phyloP scores from a whole-genome alignment of 2,113 vertebrate genomes.

The Ammodytes marinus region DNA sequence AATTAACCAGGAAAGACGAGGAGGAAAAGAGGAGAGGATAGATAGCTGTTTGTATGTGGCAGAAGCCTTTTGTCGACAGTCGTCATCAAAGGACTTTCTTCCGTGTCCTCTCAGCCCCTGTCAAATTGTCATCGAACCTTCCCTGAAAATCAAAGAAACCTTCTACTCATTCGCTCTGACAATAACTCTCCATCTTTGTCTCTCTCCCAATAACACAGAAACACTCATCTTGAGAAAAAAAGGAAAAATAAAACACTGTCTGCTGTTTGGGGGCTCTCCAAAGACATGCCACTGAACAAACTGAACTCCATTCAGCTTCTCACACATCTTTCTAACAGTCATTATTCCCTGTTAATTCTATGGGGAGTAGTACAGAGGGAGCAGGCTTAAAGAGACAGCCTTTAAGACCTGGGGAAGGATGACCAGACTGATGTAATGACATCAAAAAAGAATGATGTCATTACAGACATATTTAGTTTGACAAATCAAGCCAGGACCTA shows the following conservation, averaged over 20 bases:
- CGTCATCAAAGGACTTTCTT: constrained; percentile 73
- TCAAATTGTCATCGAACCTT: constrained; percentile 76
- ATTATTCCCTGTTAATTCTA: constrained; percentile 34
- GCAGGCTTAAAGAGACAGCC: constrained; percentile 8
- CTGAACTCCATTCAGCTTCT: constrained; percentile 58
- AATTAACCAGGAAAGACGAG: constrained; percentile 26
- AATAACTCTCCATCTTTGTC: constrained; percentile 59
- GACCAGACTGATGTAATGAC: too few species aligned
- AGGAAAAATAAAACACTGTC: constrained; percentile 14
- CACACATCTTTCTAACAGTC: constrained; percentile 39
- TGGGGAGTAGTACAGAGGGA: constrained; percentile 16
- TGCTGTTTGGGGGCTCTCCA: constrained; percentile 53
- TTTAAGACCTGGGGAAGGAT: constrained; percentile 12
- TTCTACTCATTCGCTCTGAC: constrained; percentile 58
- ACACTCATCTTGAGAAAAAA: constrained; percentile 60
- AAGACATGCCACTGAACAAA: constrained; percentile 62
- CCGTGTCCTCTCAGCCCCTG: constrained; percentile 66
- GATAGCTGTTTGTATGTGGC: constrained; percentile 69
- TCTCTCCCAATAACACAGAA: constrained; percentile 60
- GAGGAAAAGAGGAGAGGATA: constrained; percentile 36
- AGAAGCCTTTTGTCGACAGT: constrained; percentile 71
- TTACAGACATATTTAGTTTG: constrained; percentile 52
- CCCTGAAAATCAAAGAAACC: constrained; percentile 69
- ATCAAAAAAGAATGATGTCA: constrained; percentile 45
- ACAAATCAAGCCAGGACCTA: constrained; percentile 47